Evolutionary conservation across 2,888 invertebrate genomes (phyloP), one percentile per base, ranked within the genome.

Genomic region (Lycocerus yunnanus): DNA sequence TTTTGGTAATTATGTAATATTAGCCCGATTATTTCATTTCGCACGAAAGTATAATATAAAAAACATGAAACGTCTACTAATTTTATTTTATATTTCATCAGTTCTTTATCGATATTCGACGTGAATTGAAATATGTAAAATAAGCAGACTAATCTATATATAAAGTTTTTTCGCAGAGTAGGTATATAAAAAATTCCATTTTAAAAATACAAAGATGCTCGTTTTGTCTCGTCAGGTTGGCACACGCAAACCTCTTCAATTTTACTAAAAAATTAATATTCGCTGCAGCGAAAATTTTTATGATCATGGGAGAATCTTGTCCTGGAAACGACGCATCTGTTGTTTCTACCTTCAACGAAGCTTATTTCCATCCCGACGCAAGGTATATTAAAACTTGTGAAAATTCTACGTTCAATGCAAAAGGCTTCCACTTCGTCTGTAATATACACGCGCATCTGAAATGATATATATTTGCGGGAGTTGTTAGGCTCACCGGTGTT

Each of bases 401-500:
- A 66, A 72, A 67, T 69, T 71, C 67, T 69, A 67, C 70, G 21
- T 75, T 75, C 69, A 67, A 69, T 75, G 75, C 61, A 43, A 66
- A 63, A 70, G 61, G 61, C 72, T 72, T 75, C 73, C 63, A 18
- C 70, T 69, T 73, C 66, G 65, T 67, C 69, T 68, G 75, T 73
- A 75, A 73, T 75, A 72, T 68, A 72, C n/a, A n/a, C 72, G 72
- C 69, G 69, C 69, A 69, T 73, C 73, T 63, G 24, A 68, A 75
- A 72, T 75, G 67, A 72, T 75, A 75, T n/a, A n/a, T 70, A 75
- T 75, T 73, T 61, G 73, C 14, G 65, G 71, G 68, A 73, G 76
- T 73, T 76, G 76, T 73, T 76, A 76, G 65, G 69, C 67, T 73
- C 71, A 65, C 70, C 73, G 68, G 72, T 73, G 71, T 73, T 76